Evolutionary conservation across 2,888 invertebrate species (phyloP), one percentile per base, ranked within the genome.

Genomic region (Brassicogethes aeneus): DNA sequence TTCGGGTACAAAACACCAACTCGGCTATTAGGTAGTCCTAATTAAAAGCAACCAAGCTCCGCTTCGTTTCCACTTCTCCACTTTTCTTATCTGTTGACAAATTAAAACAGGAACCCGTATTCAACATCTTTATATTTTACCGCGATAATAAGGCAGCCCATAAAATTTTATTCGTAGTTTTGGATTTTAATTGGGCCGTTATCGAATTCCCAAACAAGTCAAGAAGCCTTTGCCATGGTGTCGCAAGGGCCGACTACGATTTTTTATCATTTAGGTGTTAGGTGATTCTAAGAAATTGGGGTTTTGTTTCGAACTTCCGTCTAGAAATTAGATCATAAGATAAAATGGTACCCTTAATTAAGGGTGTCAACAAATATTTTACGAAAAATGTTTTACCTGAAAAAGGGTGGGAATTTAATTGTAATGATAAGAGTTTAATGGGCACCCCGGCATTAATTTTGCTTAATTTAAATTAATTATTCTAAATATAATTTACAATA

Each of bases 51-150:
- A 10, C 23, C n/a, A n/a, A n/a, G n/a, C 23, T 23, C 23, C 23
- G 23, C 10, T 23, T 23, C 23, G 23, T 23, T 23, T 23, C 10
- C 10, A 23, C 23, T 10, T 23, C 10, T 23, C 10, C 23, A 5
- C 5, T 10, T 23, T 23, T 23, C 23, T 23, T 23, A 23, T 23
- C 23, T 23, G 5, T 5, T 23, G 23, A 23, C 23, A 23, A 23
- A 23, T 23, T 23, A 23, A 23, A 23, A 23, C 23, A 23, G 23
- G 23, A 23, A 23, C 23, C 23, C 23, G 23, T 23, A 23, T 23
- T 23, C 10, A 23, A 23, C 23, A 23, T 23, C 23, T 23, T 23
- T 23, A 23, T 23, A 23, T 23, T 23, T 23, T 23, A 23, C 23
- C 23, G 23, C 23, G 23, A 23, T 23, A 23, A 23, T 23, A 23